phyloP scores from a whole-genome alignment of 1,140 invertebrate genomes.

The Ostrea edulis region DNA sequence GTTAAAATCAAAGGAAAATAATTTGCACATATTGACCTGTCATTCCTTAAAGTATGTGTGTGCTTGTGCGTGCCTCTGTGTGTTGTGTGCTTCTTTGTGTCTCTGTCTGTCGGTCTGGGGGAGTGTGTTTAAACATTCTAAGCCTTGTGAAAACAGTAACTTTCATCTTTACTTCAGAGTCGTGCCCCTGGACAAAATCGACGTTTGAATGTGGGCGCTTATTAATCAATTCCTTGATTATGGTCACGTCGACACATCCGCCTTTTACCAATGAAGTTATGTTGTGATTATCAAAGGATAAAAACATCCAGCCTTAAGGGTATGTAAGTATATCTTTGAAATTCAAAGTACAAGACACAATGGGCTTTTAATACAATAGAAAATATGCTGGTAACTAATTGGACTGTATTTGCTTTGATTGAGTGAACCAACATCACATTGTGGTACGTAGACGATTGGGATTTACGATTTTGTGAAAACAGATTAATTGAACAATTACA shows the following conservation, averaged over 20 bases:
- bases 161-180: constrained; percentile 8
- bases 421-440: constrained; percentile 25
- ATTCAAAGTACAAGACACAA: constrained; percentile 13
- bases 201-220: neutral
- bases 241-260: neutral
- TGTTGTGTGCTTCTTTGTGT: too few species aligned
- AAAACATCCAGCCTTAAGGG: neutral
- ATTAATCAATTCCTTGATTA: constrained; percentile 20
- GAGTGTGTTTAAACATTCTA: too few species aligned
- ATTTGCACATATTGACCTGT: too few species aligned
- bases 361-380: constrained; percentile 10
- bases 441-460: constrained; percentile 4
- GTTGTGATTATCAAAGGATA: constrained; percentile 15
- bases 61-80: too few species aligned
- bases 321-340: constrained; percentile 32
- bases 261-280: neutral
- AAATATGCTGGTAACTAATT: constrained; percentile 22
- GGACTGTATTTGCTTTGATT: constrained; percentile 6
- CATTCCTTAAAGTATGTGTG: too few species aligned
- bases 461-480: neutral
- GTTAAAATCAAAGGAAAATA: too few species aligned
- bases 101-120: too few species aligned
- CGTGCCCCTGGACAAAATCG: neutral
- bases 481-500: constrained; percentile 39
- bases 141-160: neutral